Base-by-base conservation (phyloP, 2,113 vertebrate genomes). In the Cyprinodon variegatus region DNA sequence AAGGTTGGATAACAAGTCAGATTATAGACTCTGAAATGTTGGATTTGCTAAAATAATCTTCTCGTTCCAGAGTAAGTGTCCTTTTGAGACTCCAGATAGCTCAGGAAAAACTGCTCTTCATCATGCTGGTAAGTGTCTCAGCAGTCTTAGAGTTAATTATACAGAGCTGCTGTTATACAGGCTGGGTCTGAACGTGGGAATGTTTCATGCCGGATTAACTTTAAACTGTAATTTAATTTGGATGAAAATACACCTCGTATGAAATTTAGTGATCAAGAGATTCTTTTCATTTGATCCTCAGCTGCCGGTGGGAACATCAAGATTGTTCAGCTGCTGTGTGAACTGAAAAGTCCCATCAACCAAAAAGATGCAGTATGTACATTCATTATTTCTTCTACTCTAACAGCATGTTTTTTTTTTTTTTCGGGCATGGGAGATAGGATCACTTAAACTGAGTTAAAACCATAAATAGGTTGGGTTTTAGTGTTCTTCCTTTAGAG, bases 41-140 rank as follows among this genome's bases (percentile, higher is more conserved):
- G 14, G 5, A 46, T 60, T 57, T 15, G 29, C 39, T 60, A 45
- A 43, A 38, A 57, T 14, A 20, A 39, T 3, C 17, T 64, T 68
- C 40, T 14, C 12, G 11, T 72, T 79, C 0, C 78, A 99, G 98
- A 93, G 88, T 84, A 99, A 98, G 92, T 97, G 96, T 90, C 90
- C 94, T 4, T 45, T 93, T 0, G 97, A 99, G 50, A 90, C 85
- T 39, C 66, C 82, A 4, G 98, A 99, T 83, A 83, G 78, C 82
- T 92, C 91, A 68, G 97, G 98, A 74, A 98, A 94, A 89, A 96
- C 96, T 61, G 95, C 97, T 68, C 93, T 99, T 70, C 98, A 99
- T 90, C 96, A 97, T 15, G 96, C 97, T 94, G 97, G 98, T 99
- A 90, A 93, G 88, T 74, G 43, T 76, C 65, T 75, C 67, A 37